These are phyloP conservation scores for Agrenia bidenticulata DNA, from an alignment of 2,888 invertebrate genomes.

Conservation along the genomic window DNA sequence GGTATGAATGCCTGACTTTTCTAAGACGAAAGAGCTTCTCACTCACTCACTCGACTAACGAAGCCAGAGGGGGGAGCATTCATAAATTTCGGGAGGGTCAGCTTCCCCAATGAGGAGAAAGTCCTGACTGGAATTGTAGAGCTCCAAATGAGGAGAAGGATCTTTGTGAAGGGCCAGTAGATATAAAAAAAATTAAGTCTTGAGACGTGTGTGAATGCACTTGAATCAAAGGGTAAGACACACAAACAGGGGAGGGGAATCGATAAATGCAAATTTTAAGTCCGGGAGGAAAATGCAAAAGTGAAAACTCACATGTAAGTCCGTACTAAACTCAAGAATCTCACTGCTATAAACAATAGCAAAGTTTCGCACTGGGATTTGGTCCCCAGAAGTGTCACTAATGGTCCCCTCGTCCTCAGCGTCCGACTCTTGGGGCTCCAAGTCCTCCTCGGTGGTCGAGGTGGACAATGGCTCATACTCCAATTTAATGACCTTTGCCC, in stretches of 20 bases:
- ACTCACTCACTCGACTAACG: too few relatives aligned
- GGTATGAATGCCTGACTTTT: too few relatives aligned
- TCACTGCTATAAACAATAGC: slow-evolving; percentile 40
- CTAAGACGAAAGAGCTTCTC: too few relatives aligned
- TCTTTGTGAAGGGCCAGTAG: too few relatives aligned
- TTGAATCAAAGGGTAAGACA: too few relatives aligned
- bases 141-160: too few relatives aligned
- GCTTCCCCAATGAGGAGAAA: too few relatives aligned
- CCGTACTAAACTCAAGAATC: slow-evolving; percentile 40
- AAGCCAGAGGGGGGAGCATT: too few relatives aligned
- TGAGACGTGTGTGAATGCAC: too few relatives aligned
- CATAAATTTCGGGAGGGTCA: too few relatives aligned
- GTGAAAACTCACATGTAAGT: slow-evolving; percentile 41
- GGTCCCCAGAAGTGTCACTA: slow-evolving; percentile 26
- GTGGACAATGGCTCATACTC: slow-evolving; percentile 42
- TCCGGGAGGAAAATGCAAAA: background rate
- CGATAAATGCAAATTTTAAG: slow-evolving; percentile 43
- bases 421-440: background rate
- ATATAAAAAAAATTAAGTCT: too few relatives aligned
- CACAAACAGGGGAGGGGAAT: slow-evolving; percentile 10
- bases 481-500: slow-evolving; percentile 49
- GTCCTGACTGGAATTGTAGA: too few relatives aligned
- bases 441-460: background rate
- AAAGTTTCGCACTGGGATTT: slow-evolving; percentile 48
- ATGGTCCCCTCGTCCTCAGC: slow-evolving; percentile 7